phyloP scores from a whole-genome alignment of 2,888 invertebrate genomes.

The Erannis defoliaria region DNA sequence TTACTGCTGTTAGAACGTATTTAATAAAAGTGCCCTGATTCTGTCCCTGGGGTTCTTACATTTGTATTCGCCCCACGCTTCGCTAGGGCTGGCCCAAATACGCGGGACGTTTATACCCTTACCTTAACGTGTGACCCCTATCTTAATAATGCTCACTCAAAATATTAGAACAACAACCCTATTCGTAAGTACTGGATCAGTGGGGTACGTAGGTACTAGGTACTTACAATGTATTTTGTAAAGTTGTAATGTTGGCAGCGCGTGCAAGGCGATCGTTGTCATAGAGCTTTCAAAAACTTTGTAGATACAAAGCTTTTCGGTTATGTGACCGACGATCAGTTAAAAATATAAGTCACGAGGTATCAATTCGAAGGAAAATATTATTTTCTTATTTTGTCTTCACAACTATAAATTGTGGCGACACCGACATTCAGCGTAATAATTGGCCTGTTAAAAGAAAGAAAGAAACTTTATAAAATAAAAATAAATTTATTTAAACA shows the following conservation, averaged over 20 bases:
- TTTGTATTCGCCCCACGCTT: conserved; percentile 66
- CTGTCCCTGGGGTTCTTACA: conserved; percentile 48
- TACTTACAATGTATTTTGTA: conserved; percentile 8
- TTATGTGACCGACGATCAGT: too few relatives aligned
- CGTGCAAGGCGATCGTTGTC: not conserved
- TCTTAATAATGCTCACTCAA: conserved; percentile 67
- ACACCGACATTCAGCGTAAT: too few relatives aligned
- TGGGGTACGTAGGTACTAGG: conserved; percentile 13
- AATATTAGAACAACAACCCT: conserved; percentile 57
- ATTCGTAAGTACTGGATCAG: conserved; percentile 31
- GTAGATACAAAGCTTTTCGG: too few relatives aligned
- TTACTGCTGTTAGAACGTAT: not conserved
- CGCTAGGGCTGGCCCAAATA: conserved; percentile 62
- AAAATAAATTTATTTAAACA: too few relatives aligned
- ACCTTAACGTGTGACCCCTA: conserved; percentile 69
- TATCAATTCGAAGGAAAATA: too few relatives aligned
- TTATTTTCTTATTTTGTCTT: too few relatives aligned
- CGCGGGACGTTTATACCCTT: conserved; percentile 63
- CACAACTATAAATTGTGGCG: too few relatives aligned
- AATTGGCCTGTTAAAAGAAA: too few relatives aligned
- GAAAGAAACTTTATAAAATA: too few relatives aligned
- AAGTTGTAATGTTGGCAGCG: conserved; percentile 7
- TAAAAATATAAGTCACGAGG: too few relatives aligned
- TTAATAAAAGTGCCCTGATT: conserved; percentile 25
- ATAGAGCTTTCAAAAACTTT: not conserved